Percentiles rank a stretch among this genome's conserved stretches.
phyloP scores from a whole-genome alignment of 2,797 vertebrate genomes.

The Thunnus albacares region DNA sequence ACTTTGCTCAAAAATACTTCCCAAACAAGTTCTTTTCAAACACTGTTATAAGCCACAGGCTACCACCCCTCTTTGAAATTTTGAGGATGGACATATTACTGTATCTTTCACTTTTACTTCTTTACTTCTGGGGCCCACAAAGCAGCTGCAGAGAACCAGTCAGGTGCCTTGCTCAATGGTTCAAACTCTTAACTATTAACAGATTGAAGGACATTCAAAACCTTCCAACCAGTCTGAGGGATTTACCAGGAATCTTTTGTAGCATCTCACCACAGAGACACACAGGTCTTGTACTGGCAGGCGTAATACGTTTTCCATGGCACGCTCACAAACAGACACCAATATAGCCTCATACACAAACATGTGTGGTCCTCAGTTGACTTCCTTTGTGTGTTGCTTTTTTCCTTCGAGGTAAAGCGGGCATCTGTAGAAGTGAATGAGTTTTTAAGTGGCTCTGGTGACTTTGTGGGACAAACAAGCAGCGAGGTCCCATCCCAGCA shows the following conservation, averaged over 20 bases:
- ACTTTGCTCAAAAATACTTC: not conserved
- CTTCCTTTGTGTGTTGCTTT: constrained; percentile 55
- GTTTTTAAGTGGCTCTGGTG: constrained; percentile 74
- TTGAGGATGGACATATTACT: not conserved
- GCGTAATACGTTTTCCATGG: constrained; percentile 48
- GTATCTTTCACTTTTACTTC: not conserved
- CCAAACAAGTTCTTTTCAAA: too few species aligned
- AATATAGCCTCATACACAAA: constrained; percentile 52
- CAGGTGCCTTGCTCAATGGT: not conserved
- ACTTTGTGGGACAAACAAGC: constrained; percentile 69
- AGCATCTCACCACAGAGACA: constrained; percentile 45
- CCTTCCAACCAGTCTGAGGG: constrained; percentile 2
- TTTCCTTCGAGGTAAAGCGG: constrained; percentile 57
- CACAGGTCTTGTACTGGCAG: constrained; percentile 50
- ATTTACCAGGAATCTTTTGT: constrained; percentile 39
- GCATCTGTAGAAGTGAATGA: constrained; percentile 52
- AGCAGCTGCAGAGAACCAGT: not conserved
- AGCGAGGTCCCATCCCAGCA: constrained; percentile 40
- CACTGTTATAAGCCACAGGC: not conserved
- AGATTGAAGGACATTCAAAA: constrained; percentile 14
- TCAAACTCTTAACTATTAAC: not conserved
- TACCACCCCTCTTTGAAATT: not conserved
- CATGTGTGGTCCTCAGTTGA: constrained; percentile 70
- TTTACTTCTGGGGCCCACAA: not conserved
- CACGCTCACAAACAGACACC: constrained; percentile 57